phyloP scores from a whole-genome alignment of 2,797 vertebrate genomes.

The Setipinna tenuifilis region DNA sequence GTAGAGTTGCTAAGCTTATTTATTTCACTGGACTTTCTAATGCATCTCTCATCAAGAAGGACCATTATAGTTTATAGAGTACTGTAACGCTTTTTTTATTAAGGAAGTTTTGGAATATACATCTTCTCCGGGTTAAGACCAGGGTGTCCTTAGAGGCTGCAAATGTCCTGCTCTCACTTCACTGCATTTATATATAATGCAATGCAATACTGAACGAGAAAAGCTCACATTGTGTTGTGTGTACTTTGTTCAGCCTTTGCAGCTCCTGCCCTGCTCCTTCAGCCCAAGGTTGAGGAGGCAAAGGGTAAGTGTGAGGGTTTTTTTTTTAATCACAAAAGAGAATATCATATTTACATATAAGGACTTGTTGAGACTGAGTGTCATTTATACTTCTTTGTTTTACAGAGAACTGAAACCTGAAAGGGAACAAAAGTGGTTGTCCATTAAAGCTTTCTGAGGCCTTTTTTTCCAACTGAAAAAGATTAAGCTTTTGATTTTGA shows the following conservation, averaged over 20 bases:
- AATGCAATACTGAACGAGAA: not conserved
- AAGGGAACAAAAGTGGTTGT: constrained; percentile 9
- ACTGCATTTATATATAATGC: too few species aligned
- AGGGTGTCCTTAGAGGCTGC: too few species aligned
- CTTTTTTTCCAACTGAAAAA: not conserved
- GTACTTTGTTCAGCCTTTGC: not conserved
- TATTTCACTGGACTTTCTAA: too few species aligned
- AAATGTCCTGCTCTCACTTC: too few species aligned
- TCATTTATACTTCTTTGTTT: not conserved
- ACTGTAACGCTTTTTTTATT: too few species aligned
- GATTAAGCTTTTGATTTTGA: not conserved
- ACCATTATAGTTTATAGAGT: too few species aligned
- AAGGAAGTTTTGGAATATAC: too few species aligned
- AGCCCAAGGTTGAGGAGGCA: not conserved
- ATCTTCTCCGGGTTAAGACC: too few species aligned
- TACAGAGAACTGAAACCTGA: not conserved
- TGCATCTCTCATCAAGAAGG: too few species aligned
- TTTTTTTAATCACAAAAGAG: not conserved
- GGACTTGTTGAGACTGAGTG: not conserved
- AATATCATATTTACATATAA: not conserved
- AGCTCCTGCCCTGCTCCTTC: not conserved
- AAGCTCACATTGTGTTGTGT: not conserved
- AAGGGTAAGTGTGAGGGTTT: not conserved
- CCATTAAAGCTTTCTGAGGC: not conserved
- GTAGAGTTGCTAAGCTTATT: too few species aligned